A percentile compares a stretch with the other conserved stretches of the same genome.
phyloP scores from a whole-genome alignment of 1,140 invertebrate genomes.

The Trachymyrmex cornetzi region DNA sequence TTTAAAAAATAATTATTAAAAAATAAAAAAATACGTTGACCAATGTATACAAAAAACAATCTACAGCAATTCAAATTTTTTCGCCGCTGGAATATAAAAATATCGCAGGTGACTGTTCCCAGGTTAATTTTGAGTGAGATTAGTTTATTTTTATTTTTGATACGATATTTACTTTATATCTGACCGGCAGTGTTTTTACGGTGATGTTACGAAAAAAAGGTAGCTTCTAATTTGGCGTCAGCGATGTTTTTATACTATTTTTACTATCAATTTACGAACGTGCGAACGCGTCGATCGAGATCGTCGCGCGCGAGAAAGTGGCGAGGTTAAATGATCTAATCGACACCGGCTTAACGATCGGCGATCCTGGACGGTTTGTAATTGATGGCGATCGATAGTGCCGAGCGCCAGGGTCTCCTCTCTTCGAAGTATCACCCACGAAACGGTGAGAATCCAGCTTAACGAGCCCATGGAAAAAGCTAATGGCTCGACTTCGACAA shows the following conservation, averaged over 20 bases:
- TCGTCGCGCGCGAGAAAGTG: background rate
- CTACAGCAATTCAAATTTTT: no score
- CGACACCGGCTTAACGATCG: conserved; percentile 79
- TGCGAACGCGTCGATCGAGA: conserved; percentile 39
- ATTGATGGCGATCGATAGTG: conserved; percentile 81
- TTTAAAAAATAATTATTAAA: no score
- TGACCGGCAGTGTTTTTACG: background rate
- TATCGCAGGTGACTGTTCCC: no score
- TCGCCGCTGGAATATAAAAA: no score
- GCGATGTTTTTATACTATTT: conserved; percentile 20
- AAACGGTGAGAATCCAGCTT: conserved; percentile 80
- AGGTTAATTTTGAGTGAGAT: background rate
- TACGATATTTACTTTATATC: no score
- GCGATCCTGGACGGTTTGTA: conserved; percentile 74
- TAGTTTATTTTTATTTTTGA: background rate
- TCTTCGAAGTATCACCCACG: conserved; percentile 74
- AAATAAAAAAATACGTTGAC: no score
- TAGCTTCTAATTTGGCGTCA: background rate
- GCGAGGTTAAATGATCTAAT: conserved; percentile 74
- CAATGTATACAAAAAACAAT: no score
- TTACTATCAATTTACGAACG: conserved; percentile 23
- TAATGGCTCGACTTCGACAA: conserved; percentile 79
- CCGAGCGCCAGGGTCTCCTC: conserved; percentile 22
- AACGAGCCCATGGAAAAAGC: conserved; percentile 80
- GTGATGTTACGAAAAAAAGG: background rate